phyloP scores from a whole-genome alignment of 2,888 invertebrate species.

The Spialia ferax region DNA sequence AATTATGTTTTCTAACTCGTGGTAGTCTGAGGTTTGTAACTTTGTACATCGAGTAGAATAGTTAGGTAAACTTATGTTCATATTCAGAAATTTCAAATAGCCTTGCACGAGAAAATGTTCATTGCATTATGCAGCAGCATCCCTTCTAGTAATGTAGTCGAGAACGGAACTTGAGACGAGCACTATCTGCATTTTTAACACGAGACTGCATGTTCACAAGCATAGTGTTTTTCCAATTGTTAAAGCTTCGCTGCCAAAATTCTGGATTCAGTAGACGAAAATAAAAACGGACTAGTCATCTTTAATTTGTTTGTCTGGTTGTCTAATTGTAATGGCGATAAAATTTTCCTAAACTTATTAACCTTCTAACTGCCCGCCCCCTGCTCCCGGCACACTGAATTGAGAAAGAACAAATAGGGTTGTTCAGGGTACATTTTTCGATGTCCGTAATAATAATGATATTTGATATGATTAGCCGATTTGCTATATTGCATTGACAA shows the following conservation, averaged over 20 bases:
- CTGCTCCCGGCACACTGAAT: too few relatives aligned
- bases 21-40: neutral
- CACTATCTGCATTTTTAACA: conserved; percentile 6
- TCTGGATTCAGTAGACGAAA: neutral
- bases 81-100: conserved; percentile 2
- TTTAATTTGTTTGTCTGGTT: too few relatives aligned
- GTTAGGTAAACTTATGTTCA: neutral
- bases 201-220: neutral
- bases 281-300: too few relatives aligned
- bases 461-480: too few relatives aligned
- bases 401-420: too few relatives aligned
- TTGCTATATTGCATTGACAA: too few relatives aligned
- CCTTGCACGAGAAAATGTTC: conserved; percentile 12
- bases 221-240: conserved; percentile 4
- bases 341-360: too few relatives aligned
- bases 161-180: conserved; percentile 23
- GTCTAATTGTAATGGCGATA: too few relatives aligned
- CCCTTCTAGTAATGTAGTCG: conserved; percentile 23
- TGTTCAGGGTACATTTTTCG: too few relatives aligned
- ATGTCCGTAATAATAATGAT: too few relatives aligned
- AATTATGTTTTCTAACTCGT: neutral
- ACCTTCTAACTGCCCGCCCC: too few relatives aligned
- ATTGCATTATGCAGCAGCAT: conserved; percentile 30
- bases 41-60: neutral
- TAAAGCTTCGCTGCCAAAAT: neutral